These are phyloP conservation scores for Lepus timidus DNA, from an alignment of 2,113 vertebrate species.

Conservation along the genomic window DNA sequence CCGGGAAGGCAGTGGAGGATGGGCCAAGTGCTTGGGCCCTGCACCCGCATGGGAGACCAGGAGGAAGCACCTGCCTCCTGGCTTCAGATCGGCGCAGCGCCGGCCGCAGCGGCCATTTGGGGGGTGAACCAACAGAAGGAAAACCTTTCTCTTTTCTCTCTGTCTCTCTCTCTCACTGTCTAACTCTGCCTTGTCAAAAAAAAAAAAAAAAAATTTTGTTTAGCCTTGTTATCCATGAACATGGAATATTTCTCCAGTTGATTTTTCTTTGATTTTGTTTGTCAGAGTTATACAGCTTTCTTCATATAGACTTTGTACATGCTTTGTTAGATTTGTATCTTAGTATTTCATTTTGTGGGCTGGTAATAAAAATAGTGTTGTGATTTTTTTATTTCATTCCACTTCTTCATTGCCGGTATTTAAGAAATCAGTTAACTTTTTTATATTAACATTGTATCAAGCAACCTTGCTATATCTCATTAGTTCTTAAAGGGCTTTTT, in stretches of 20 bases:
- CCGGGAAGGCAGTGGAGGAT: no score
- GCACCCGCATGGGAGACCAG: no score
- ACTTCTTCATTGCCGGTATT: background rate
- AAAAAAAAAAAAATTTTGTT: no score
- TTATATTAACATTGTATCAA: background rate
- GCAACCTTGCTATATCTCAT: background rate
- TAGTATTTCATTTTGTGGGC: background rate
- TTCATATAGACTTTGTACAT: background rate
- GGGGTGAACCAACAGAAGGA: no score
- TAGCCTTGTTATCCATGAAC: background rate
- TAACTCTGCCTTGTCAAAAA: no score
- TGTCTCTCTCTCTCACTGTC: no score
- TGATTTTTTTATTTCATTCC: background rate
- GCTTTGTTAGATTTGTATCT: background rate
- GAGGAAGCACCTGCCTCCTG: no score
- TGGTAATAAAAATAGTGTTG: background rate
- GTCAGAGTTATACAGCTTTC: background rate
- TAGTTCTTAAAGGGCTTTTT: background rate
- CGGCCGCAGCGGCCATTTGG: no score
- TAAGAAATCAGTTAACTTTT: background rate
- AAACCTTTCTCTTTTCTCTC: no score
- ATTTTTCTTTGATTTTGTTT: conserved; percentile 4
- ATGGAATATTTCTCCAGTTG: background rate
- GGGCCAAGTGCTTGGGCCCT: no score
- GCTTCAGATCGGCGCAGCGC: no score